Conservation (phyloP, 2,888 invertebrate species). For the Limenitis camilla region DNA sequence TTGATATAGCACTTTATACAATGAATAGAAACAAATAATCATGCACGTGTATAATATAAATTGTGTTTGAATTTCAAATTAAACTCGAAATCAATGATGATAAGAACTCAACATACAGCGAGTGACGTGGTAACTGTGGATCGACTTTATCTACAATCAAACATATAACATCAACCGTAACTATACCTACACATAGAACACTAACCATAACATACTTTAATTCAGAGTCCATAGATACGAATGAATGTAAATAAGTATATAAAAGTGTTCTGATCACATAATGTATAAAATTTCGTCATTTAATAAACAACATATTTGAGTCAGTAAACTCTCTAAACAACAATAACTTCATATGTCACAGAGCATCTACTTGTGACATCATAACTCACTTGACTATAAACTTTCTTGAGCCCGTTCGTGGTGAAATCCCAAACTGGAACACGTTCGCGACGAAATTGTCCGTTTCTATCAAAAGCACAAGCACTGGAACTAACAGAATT, state of each 20-base stretch:
- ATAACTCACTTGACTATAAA: constrained; percentile 69
- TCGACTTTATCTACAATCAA: constrained; percentile 2
- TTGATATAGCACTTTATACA: too few species aligned
- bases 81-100: constrained; percentile 7
- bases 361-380: constrained; percentile 9
- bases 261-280: too few species aligned
- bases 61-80: constrained; percentile 6
- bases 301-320: constrained; percentile 2
- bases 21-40: neutral
- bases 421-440: constrained; percentile 71
- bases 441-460: constrained; percentile 68
- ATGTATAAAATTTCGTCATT: too few species aligned
- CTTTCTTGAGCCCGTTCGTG: constrained; percentile 74
- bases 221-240: too few species aligned
- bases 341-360: neutral
- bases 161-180: neutral
- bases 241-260: too few species aligned
- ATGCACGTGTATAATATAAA: constrained; percentile 1
- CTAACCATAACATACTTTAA: too few species aligned
- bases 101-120: constrained; percentile 10
- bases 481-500: constrained; percentile 69
- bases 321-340: constrained; percentile 5
- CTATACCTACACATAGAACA: too few species aligned
- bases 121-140: constrained; percentile 19
- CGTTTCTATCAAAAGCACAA: constrained; percentile 68